These are phyloP conservation scores for Anagrus nilaparvatae DNA, from an alignment of 1,140 invertebrate genomes.

Conservation along the genomic window DNA sequence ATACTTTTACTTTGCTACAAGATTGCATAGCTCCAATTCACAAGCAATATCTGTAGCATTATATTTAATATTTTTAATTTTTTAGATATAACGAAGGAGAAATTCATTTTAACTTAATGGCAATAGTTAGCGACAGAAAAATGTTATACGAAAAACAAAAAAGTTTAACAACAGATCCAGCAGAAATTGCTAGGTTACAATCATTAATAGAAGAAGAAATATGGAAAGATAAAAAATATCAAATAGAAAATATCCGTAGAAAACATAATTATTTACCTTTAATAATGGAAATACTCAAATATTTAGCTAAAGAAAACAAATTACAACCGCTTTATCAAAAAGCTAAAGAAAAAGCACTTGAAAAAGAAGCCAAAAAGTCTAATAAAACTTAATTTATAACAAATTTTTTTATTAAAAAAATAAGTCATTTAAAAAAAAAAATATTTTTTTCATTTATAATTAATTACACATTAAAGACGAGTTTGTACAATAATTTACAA, in stretches of 20 bases:
- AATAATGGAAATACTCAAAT: constrained; percentile 91
- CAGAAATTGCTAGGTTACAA: constrained; percentile 65
- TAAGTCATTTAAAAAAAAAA: constrained; percentile 1
- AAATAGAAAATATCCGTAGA: constrained; percentile 84
- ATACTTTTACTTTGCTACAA: constrained; percentile 2
- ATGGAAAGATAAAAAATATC: constrained; percentile 71
- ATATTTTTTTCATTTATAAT: neutral
- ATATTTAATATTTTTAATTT: constrained; percentile 11
- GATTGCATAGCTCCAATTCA: too few species aligned
- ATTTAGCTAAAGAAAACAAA: constrained; percentile 87
- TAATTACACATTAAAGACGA: constrained; percentile 2
- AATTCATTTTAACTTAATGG: constrained; percentile 99
- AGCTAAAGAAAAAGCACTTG: constrained; percentile 65
- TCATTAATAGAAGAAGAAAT: constrained; percentile 80
- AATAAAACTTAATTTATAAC: constrained; percentile 22
- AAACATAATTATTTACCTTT: constrained; percentile 97
- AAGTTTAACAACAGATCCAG: constrained; percentile 55
- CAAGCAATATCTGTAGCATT: constrained; percentile 1
- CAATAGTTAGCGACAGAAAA: constrained; percentile 85
- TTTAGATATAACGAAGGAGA: constrained; percentile 88
- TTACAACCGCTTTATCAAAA: constrained; percentile 79
- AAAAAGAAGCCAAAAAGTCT: constrained; percentile 49
- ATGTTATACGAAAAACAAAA: constrained; percentile 75
- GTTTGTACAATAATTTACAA: too few species aligned
- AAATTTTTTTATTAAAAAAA: constrained; percentile 6